These are phyloP conservation scores for Folsomia candida DNA, from an alignment of 2,888 invertebrate species.

Conservation along the genomic window DNA sequence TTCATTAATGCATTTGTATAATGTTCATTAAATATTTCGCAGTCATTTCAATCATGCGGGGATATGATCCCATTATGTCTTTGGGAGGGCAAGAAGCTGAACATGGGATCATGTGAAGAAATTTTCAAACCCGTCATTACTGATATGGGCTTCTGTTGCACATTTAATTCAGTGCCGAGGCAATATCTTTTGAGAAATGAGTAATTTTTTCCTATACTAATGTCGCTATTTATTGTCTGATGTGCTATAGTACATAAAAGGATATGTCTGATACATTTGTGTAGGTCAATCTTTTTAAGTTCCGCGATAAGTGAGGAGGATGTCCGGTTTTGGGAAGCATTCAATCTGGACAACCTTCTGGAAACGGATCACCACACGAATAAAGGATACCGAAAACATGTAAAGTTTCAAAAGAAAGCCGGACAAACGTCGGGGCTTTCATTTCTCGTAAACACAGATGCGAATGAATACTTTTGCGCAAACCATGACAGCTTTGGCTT, in stretches of 20 bases:
- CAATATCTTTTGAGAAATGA: conserved; percentile 15
- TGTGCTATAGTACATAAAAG: neutral
- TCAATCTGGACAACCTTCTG: neutral
- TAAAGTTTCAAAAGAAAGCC: neutral
- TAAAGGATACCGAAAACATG: neutral
- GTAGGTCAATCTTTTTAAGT: no score
- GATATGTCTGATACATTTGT: no score
- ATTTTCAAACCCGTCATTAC: conserved; percentile 75
- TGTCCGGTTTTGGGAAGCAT: neutral
- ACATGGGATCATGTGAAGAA: conserved; percentile 67
- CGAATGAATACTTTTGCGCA: conserved; percentile 1
- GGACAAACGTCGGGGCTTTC: conserved; percentile 9
- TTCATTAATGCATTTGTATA: no score
- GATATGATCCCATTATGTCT: conserved; percentile 70
- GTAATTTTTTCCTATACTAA: conserved; percentile 10
- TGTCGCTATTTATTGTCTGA: no score
- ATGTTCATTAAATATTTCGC: no score
- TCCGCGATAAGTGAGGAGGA: no score
- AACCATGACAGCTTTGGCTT: neutral
- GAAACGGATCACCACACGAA: neutral
- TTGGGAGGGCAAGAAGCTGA: conserved; percentile 64
- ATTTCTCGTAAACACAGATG: neutral
- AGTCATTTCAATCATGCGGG: conserved; percentile 57
- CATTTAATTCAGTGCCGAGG: conserved; percentile 24
- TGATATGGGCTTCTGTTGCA: conserved; percentile 72